Base-by-base conservation (phyloP, 2,113 vertebrate species). In the Xiphophorus maculatus region DNA sequence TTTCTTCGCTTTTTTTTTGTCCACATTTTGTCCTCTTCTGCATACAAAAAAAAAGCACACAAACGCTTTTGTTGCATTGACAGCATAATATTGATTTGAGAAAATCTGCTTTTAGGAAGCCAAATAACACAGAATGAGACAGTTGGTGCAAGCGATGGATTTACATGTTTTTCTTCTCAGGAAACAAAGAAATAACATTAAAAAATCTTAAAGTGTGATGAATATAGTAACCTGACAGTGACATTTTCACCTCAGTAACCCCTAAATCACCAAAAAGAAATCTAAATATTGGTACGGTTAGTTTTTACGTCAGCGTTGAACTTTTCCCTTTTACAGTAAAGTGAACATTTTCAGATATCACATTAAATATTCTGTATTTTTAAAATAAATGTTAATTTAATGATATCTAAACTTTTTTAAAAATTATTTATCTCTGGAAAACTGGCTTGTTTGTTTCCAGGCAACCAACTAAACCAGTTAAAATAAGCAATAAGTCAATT, bases 1-100 rank as follows among this genome's bases (percentile, higher is more conserved):
- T 83, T 71, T 69, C 68, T 76, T 75, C 60, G 9, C 44, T 19
- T 44, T 25, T 48, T 17, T 14, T 6, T 82, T 78, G 69, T 77
- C 74, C 54, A 35, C 60, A 71, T 4, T 7, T 60, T 58, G 73
- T 42, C 40, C 35, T 1, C 30, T 30, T 79, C 48, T 4, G 76
- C 58, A 37, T 68, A 48, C 44, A 48, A 25, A 32, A 80, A 73
- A 60, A 3, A 0, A 33, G 0, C 14, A 2, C 28, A 32, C 61
- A 66, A 42, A 65, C 8, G 0, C 60, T 11, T 69, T 33, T 76
- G 25, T 77, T 40, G 40, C 27, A 65, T 54, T 72, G 76, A 69
- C 62, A 27, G 28, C 44, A 37, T 62, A 0, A 63, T 69, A 74
- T 74, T 66, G 73, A 77, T 25, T 35, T 64, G 29, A 75, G 62